These are phyloP conservation scores for Clostera curtula DNA, from an alignment of 2,888 invertebrate genomes.

Conservation along the genomic window DNA sequence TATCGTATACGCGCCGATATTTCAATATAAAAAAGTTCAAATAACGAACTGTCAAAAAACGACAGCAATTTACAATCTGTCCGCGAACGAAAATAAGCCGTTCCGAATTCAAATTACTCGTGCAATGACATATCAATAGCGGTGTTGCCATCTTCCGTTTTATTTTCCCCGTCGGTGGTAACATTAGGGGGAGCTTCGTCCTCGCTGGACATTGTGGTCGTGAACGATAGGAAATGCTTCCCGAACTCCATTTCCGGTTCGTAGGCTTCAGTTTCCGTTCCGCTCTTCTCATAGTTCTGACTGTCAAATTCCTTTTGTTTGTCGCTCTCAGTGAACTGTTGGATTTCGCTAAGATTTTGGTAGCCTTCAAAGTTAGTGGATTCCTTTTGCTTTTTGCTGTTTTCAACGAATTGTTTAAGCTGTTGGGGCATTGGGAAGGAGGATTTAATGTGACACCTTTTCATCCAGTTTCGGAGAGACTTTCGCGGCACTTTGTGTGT, in stretches of 20 bases:
- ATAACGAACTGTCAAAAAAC: neutral
- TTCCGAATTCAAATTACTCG: slow-evolving; percentile 31
- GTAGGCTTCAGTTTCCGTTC: slow-evolving; percentile 34
- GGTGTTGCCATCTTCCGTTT: slow-evolving; percentile 29
- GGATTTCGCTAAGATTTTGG: slow-evolving; percentile 17
- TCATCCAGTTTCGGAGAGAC: slow-evolving; percentile 78
- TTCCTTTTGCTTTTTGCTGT: slow-evolving; percentile 66
- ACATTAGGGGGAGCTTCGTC: slow-evolving; percentile 35
- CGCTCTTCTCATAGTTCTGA: slow-evolving; percentile 37
- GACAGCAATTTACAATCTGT: neutral
- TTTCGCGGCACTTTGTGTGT: slow-evolving; percentile 76
- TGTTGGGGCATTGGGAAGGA: slow-evolving; percentile 76
- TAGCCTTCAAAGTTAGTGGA: slow-evolving; percentile 38
- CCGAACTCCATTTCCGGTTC: slow-evolving; percentile 56
- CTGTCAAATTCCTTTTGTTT: no score
- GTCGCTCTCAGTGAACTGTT: no score
- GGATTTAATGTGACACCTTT: slow-evolving; percentile 75
- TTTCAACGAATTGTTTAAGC: slow-evolving; percentile 72
- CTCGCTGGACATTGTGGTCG: slow-evolving; percentile 45
- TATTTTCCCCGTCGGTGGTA: slow-evolving; percentile 23
- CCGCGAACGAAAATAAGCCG: no score
- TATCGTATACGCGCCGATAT: neutral
- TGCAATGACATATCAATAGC: slow-evolving; percentile 55
- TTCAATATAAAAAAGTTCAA: neutral
- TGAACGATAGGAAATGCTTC: slow-evolving; percentile 52